Evolutionary conservation across 2,888 invertebrate genomes (phyloP).

Genomic region (Amaurobius ferox): DNA sequence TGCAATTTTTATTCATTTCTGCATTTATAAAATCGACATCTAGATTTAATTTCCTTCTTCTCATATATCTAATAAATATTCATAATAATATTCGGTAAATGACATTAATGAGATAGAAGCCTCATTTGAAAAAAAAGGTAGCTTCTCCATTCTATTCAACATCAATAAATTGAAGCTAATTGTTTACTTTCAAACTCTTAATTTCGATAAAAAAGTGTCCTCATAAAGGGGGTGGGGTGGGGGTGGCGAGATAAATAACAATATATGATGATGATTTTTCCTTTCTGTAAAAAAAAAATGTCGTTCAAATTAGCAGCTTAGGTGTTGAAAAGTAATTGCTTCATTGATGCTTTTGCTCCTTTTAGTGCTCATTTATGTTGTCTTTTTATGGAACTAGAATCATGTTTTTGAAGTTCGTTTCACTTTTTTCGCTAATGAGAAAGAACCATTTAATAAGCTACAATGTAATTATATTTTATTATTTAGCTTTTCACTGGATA

Average conservation of each 20-base stretch:
- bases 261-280: background rate
- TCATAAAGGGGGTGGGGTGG: background rate
- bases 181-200: background rate
- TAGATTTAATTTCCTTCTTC: too few relatives aligned
- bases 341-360: background rate
- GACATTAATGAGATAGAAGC: background rate
- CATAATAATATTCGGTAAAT: background rate
- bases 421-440: background rate
- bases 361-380: background rate
- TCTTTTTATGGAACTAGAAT: too few relatives aligned
- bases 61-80: too few relatives aligned
- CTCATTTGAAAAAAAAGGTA: background rate
- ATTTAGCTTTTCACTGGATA: background rate
- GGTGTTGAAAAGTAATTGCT: background rate
- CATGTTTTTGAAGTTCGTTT: too few relatives aligned
- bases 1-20: too few relatives aligned
- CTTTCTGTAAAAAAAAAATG: background rate
- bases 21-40: too few relatives aligned
- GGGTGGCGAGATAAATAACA: constrained; percentile 1
- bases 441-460: background rate
- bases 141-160: constrained; percentile 6
- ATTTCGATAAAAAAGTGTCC: background rate
- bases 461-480: background rate
- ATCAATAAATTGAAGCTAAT: constrained; percentile 4
- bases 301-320: constrained; percentile 14